Base-by-base conservation (phyloP, 2,888 invertebrate genomes). In the Tridacna crocea region DNA sequence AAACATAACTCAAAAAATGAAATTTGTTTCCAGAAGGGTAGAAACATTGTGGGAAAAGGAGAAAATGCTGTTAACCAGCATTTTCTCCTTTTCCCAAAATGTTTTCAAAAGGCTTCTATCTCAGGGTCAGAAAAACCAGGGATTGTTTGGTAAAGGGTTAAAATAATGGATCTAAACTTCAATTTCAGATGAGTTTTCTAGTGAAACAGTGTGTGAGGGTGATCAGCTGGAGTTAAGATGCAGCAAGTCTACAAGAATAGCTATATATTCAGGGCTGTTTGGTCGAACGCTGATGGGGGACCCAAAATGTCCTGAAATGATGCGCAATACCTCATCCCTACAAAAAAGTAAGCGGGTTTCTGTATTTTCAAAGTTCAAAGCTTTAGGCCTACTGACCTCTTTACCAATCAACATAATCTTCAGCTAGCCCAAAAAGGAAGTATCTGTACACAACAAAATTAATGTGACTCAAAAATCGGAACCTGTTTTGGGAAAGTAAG, bases 131-230 rank as follows among this genome's bases (percentile, higher is more conserved):
- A n/a, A 36, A 36, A 36, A 36, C 36, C 8, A 2, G 8, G 36
- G 36, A 36, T 36, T 36, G 36, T 36, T 2, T 36, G 8, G 36
- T 8, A 36, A 36, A 36, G 36, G 36, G 36, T 36, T 36, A 36
- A 36, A 8, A 36, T 36, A n/a, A n/a, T n/a, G n/a, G n/a, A n/a
- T 36, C 36, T 4, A 36, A 36, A 36, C 36, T 8, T 8, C 36
- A 36, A 36, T 95, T 95, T 91, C 96, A 98, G 98, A 97, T 95
- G 98, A 98, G 94, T 99, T 99, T 95, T 96, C 97, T 87, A 98
- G 98, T 94, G 97, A 98, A 96, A 97, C 98, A 92, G 98, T 98
- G 87, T 99, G 99, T 95, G 97, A 98, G 94, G 97, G 98, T 94
- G 97, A 98, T 92, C 96, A 97, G 91, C 96, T 98, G 92, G 97